Conservation (phyloP, 2,888 invertebrate genomes). For the Oligia fasciuncula region DNA sequence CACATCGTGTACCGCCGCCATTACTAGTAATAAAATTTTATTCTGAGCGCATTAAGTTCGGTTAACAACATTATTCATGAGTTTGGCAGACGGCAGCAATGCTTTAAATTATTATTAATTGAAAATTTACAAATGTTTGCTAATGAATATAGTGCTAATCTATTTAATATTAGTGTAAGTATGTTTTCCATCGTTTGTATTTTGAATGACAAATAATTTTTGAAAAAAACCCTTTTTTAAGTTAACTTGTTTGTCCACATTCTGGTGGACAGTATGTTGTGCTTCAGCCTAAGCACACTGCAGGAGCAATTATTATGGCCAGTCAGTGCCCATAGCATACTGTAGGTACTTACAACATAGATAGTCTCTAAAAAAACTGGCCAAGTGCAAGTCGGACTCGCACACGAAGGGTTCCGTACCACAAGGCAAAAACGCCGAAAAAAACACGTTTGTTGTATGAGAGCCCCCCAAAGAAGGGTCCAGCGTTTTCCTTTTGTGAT, state of each 20-base stretch:
- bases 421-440: too few species aligned
- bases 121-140: slow-evolving; percentile 45
- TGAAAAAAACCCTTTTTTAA: too few species aligned
- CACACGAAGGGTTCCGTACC: too few species aligned
- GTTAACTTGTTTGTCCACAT: background rate
- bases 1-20: slow-evolving; percentile 62
- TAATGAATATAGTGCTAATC: slow-evolving; percentile 48
- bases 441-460: too few species aligned
- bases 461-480: background rate
- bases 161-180: slow-evolving; percentile 25
- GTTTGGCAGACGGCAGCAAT: slow-evolving; percentile 48
- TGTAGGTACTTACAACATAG: background rate
- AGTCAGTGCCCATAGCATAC: background rate
- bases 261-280: too few species aligned
- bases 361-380: background rate
- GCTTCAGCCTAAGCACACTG: too few species aligned
- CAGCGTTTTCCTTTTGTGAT: background rate
- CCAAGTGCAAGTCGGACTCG: too few species aligned
- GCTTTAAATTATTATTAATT: slow-evolving; percentile 59
- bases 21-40: slow-evolving; percentile 71
- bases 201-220: background rate
- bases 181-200: background rate
- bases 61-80: slow-evolving; percentile 73
- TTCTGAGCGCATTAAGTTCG: slow-evolving; percentile 70
- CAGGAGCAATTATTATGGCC: background rate